phyloP scores from a whole-genome alignment of 2,888 invertebrate genomes.

The Acheta domesticus region DNA sequence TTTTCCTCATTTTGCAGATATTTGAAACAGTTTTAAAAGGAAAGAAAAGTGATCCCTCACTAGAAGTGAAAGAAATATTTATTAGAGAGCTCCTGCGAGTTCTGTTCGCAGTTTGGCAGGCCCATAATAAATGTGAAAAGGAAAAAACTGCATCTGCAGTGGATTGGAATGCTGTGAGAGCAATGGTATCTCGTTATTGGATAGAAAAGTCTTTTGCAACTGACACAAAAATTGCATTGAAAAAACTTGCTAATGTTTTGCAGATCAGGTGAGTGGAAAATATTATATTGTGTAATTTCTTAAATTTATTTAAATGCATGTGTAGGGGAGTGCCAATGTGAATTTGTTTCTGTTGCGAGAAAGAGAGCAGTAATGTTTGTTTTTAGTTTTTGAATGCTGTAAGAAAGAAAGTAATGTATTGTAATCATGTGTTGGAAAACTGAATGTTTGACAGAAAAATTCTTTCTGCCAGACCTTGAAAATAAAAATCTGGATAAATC shows the following conservation, averaged over 20 bases:
- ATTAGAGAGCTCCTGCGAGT: conserved; percentile 54
- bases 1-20: too few relatives aligned
- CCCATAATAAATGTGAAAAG: conserved; percentile 47
- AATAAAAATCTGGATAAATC: too few relatives aligned
- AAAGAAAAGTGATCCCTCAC: conserved; percentile 36
- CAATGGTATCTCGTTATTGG: conserved; percentile 46
- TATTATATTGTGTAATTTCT: conserved; percentile 40
- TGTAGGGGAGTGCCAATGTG: conserved; percentile 4
- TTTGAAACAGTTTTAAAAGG: background rate
- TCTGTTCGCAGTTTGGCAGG: conserved; percentile 53
- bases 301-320: conserved; percentile 19
- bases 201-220: conserved; percentile 46
- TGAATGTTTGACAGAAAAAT: too few relatives aligned
- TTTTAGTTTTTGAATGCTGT: too few relatives aligned
- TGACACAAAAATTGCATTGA: conserved; percentile 51
- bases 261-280: conserved; percentile 40
- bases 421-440: too few relatives aligned
- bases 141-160: conserved; percentile 41
- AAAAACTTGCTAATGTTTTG: conserved; percentile 48
- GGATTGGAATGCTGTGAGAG: conserved; percentile 48
- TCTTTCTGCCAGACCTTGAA: too few relatives aligned
- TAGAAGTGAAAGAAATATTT: conserved; percentile 57
- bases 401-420: too few relatives aligned
- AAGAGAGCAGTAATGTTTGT: too few relatives aligned
- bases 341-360: too few relatives aligned